Evolutionary conservation across 1,140 invertebrate species (phyloP).

Genomic region (Bemisia tabaci): DNA sequence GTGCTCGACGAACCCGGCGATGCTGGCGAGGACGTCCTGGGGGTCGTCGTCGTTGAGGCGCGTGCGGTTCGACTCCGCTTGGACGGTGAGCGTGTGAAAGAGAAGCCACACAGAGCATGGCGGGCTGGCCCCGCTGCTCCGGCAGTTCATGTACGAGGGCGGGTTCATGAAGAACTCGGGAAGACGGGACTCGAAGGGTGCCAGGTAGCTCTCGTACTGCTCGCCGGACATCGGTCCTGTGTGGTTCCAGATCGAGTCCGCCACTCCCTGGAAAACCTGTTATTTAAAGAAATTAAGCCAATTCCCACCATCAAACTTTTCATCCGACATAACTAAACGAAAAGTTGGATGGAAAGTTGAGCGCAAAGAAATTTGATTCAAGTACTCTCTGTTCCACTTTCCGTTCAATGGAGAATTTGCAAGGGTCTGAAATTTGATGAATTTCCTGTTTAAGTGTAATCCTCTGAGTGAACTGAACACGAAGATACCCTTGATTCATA

Average conservation of each 20-base stretch:
- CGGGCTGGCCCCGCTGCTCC: conserved; percentile 71
- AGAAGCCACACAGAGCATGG: conserved; percentile 91
- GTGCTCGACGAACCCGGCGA: conserved; percentile 76
- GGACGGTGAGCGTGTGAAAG: conserved; percentile 86
- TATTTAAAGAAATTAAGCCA: no score
- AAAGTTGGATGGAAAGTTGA: no score
- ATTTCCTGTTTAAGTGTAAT: no score
- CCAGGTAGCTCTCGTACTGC: background rate
- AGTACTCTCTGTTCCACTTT: no score
- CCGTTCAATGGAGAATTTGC: no score
- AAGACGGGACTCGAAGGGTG: background rate
- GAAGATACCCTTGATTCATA: no score
- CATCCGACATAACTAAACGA: no score
- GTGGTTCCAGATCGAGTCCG: conserved; percentile 23
- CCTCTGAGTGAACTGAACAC: no score
- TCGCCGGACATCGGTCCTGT: background rate
- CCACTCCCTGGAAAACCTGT: no score
- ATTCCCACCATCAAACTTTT: no score
- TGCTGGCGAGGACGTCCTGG: conserved; percentile 55
- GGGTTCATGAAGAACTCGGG: background rate
- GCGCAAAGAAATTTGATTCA: no score
- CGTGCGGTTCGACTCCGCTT: conserved; percentile 39
- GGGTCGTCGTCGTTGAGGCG: conserved; percentile 33
- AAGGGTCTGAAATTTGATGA: no score
- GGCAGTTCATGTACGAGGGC: conserved; percentile 30